Conservation (phyloP, 2,113 vertebrate species). For the Tylochromis polylepis region DNA sequence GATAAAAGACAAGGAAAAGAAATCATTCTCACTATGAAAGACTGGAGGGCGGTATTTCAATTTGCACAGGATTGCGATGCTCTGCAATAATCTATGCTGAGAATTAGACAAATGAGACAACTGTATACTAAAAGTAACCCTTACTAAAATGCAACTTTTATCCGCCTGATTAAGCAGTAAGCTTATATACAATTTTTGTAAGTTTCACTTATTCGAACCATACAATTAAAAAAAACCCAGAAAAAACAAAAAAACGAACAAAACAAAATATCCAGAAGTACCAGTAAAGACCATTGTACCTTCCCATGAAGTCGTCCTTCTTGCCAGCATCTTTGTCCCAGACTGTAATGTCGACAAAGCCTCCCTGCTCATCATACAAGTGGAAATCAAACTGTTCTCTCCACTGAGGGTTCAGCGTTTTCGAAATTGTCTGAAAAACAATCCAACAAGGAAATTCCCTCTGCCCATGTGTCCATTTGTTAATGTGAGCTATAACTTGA, state of each 20-base stretch:
- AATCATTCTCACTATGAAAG: neutral
- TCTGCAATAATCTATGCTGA: neutral
- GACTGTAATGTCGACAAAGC: slow-evolving; percentile 89
- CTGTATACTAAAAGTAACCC: neutral
- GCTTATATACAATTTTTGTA: too few species aligned
- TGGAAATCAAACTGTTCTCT: slow-evolving; percentile 98
- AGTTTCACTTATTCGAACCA: neutral
- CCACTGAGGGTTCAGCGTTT: slow-evolving; percentile 96
- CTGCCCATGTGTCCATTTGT: neutral
- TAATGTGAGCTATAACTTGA: neutral
- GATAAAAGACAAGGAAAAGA: neutral
- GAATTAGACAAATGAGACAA: neutral
- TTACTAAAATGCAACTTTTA: neutral
- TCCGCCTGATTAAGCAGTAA: neutral
- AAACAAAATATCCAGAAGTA: neutral
- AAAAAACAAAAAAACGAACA: neutral
- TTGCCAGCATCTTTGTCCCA: slow-evolving; percentile 97
- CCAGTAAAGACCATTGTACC: slow-evolving; percentile 72
- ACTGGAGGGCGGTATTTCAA: neutral
- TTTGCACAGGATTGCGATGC: neutral
- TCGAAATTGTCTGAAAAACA: slow-evolving; percentile 82
- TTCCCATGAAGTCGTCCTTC: slow-evolving; percentile 98
- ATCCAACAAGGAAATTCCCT: neutral
- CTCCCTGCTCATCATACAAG: slow-evolving; percentile 92
- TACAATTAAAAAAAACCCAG: neutral